Evolutionary conservation across 2,888 invertebrate genomes (phyloP).

Genomic region (Patella ulyssiponensis): DNA sequence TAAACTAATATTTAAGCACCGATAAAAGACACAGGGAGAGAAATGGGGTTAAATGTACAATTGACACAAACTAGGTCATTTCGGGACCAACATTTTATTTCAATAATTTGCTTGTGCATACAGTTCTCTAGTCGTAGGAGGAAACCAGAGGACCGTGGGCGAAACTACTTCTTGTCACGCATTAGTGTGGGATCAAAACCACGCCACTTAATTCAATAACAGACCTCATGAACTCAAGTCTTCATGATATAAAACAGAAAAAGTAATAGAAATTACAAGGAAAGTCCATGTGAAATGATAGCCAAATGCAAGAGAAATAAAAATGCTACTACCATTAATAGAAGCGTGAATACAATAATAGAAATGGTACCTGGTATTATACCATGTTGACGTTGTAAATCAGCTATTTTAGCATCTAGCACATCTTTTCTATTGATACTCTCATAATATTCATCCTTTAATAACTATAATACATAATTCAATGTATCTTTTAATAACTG

Average conservation of each 20-base stretch:
- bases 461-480: conserved; percentile 72
- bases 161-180: no score
- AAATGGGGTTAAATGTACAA: background rate
- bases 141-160: no score
- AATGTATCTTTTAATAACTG: no score
- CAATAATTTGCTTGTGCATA: no score
- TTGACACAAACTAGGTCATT: background rate
- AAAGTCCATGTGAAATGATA: background rate
- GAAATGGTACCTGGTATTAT: conserved; percentile 80
- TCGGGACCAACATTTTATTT: no score
- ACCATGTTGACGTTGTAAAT: conserved; percentile 86
- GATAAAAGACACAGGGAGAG: background rate
- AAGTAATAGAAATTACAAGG: no score
- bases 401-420: conserved; percentile 86
- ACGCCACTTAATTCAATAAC: no score
- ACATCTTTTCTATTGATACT: conserved; percentile 82
- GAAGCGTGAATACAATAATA: no score
- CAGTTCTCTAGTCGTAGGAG: no score
- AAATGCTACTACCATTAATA: background rate
- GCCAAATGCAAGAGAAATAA: background rate
- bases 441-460: conserved; percentile 96
- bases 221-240: no score
- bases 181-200: no score
- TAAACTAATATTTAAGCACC: background rate
- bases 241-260: background rate